A percentile compares a stretch with the other conserved stretches of the same genome.
phyloP scores from a whole-genome alignment of 1,140 invertebrate species.

The Drosophila baimaii region DNA sequence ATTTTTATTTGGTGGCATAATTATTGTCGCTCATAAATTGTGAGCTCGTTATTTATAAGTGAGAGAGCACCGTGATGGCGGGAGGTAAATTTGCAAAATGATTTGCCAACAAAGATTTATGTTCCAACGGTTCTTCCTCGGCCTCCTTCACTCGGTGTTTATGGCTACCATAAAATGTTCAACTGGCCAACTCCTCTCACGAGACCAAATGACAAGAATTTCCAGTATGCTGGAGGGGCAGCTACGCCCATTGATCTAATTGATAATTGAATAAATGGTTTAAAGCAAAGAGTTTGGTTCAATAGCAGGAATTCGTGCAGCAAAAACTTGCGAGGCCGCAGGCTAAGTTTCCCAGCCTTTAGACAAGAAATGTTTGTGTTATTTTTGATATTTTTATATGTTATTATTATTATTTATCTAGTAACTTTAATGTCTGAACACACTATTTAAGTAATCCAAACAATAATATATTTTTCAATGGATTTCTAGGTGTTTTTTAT shows the following conservation, averaged over 20 bases:
- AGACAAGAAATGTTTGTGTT: background rate
- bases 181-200: background rate
- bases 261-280: conserved; percentile 50
- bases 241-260: conserved; percentile 48
- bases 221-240: background rate
- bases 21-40: conserved; percentile 78
- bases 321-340: conserved; percentile 14
- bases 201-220: conserved; percentile 26
- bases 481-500: background rate
- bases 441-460: background rate
- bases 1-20: conserved; percentile 58
- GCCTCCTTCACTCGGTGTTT: conserved; percentile 12
- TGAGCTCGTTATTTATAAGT: conserved; percentile 60
- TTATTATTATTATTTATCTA: background rate
- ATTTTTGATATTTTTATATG: background rate
- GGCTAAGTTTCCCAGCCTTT: background rate
- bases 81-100: conserved; percentile 55
- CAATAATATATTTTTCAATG: background rate
- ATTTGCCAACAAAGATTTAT: conserved; percentile 52
- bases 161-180: conserved; percentile 12
- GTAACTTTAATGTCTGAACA: background rate
- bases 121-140: conserved; percentile 49
- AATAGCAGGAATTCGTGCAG: conserved; percentile 31
- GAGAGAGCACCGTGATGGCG: conserved; percentile 1
- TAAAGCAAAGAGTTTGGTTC: background rate